Percentiles rank a stretch among this genome's conserved stretches.
These are phyloP conservation scores for Rousettus leschenaultii DNA, from an alignment of 2,113 vertebrate genomes.

Conservation along the genomic window DNA sequence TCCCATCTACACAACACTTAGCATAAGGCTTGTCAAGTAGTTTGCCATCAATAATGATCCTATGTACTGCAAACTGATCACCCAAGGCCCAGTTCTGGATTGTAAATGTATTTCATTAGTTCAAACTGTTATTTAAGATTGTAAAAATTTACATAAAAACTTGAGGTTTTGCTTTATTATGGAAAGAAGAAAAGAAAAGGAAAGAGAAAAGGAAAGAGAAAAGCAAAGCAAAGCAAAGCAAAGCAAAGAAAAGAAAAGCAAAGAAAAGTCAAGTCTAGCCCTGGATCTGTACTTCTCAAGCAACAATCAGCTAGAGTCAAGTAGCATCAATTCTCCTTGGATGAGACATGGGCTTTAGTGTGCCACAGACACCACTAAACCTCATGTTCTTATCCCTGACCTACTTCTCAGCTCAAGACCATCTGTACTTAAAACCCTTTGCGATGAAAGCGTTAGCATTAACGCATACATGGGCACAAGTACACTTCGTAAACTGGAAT, in stretches of 20 bases:
- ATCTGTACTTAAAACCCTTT: neutral
- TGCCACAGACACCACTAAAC: neutral
- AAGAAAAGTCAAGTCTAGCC: neutral
- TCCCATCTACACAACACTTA: neutral
- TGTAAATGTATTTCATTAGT: neutral
- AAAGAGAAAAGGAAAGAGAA: too few species aligned
- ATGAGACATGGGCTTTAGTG: neutral
- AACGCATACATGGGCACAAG: neutral
- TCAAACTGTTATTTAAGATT: neutral
- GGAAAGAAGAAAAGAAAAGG: slow-evolving; percentile 10
- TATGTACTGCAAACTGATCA: neutral
- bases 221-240: too few species aligned
- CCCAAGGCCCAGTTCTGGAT: neutral
- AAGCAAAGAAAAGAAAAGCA: neutral
- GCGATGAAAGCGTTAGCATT: neutral
- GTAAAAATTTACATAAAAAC: neutral
- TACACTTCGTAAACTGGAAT: neutral
- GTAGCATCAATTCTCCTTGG: neutral
- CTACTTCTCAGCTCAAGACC: neutral
- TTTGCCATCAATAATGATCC: neutral
- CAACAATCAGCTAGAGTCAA: neutral
- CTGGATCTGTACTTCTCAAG: neutral
- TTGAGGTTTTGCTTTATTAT: neutral
- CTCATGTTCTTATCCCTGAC: neutral
- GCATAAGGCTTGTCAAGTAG: neutral